Evolutionary conservation across 2,113 vertebrate genomes (phyloP), one percentile per base, ranked within the genome.

Genomic region (Cheilinus undulatus): DNA sequence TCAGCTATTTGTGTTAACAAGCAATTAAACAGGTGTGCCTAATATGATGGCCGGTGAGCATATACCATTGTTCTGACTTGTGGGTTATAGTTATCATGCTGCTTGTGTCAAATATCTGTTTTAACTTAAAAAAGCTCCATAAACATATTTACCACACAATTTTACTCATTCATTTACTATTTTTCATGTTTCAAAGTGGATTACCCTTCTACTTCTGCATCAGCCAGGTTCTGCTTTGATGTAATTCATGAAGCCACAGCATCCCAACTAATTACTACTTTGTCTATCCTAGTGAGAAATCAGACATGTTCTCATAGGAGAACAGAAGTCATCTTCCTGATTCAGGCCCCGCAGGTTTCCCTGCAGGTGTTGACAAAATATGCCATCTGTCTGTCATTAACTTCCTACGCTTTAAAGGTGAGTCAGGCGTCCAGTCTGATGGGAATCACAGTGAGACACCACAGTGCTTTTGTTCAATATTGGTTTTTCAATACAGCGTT

Each of bases 281-380:
- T 43, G 36, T 40, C n/a, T 7, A 17, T 42, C 36, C 14, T 17
- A 34, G 42, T 14, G 13, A 60, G 24, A 73, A 80, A 67, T 66
- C 65, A 85, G 82, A 84, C 73, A 36, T 75, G 76, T 53, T 63
- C 76, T 84, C 75, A 77, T 63, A 17, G 27, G 17, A 60, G 22
- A 84, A 57, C 57, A 63, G 23, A 59, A 53, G 64, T 61, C 13
- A 15, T 23, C 36, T 10, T 6, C n/a, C 22, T 48, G 61, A 66
- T 62, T 86, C 81, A 63, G 66, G 62, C 27, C 51, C 51, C 26
- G 2, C 69, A 45, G 6, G 57, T 73, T 76, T 84, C 20, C 2
- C 0, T 15, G 36, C 69, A 82, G 78, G 71, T 86, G 72, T 85
- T 79, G 48, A 73, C 66, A 68, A 68, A 76, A 22, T 26, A 36